Conservation (phyloP, 64 coral and sea anemone genomes). For the Montipora sp. region DNA sequence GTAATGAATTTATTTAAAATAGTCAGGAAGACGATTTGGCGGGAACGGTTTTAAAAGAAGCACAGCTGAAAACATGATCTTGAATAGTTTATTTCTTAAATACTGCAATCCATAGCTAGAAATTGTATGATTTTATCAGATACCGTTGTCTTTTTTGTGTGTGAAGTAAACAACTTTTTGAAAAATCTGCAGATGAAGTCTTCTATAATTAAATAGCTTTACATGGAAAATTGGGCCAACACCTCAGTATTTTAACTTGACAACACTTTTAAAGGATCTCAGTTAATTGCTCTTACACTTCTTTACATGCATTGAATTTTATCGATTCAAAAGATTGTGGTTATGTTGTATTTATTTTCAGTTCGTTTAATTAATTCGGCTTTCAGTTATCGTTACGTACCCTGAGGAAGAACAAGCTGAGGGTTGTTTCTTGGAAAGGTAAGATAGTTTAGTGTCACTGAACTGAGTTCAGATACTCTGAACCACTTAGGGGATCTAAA, state of each 20-base stretch:
- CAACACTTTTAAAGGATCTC: background rate
- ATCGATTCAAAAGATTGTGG: too few species aligned
- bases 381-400: background rate
- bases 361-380: background rate
- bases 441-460: too few species aligned
- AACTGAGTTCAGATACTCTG: background rate
- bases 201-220: conserved; percentile 21
- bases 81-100: too few species aligned
- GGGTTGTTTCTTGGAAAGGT: too few species aligned
- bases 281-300: background rate
- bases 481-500: too few species aligned
- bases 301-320: background rate
- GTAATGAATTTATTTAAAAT: too few species aligned
- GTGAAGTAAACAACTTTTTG: too few species aligned
- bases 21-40: background rate
- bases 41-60: background rate
- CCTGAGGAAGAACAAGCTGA: too few species aligned
- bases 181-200: background rate
- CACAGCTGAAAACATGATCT: background rate
- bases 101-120: too few species aligned
- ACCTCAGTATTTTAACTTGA: background rate
- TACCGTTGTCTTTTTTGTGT: too few species aligned
- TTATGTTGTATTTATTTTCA: background rate
- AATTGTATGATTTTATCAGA: too few species aligned
- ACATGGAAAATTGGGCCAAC: background rate